Evolutionary conservation across 2,888 invertebrate genomes (phyloP).

Genomic region (Adelphocoris suturalis): DNA sequence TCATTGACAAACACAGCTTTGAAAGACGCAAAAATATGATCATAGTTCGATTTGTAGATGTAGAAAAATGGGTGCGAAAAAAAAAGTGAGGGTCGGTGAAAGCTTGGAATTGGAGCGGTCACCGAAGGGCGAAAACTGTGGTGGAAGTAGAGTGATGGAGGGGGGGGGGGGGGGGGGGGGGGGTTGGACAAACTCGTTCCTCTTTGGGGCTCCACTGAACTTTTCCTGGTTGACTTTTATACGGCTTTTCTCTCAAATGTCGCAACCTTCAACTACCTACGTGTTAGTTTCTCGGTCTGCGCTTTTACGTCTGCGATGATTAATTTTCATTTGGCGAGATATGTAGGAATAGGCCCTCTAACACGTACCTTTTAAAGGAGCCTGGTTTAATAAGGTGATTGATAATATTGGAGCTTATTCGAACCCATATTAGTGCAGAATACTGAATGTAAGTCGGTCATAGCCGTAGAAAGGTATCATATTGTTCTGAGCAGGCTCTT

Average conservation of each 20-base stretch:
- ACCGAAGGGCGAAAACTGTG: neutral
- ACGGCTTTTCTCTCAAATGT: constrained; percentile 64
- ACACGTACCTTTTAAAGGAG: no score
- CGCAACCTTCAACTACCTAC: constrained; percentile 61
- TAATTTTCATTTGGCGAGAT: neutral
- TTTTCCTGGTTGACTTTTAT: constrained; percentile 66
- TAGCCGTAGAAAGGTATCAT: no score
- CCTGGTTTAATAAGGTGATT: no score
- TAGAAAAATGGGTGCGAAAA: constrained; percentile 15
- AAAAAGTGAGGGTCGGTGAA: neutral
- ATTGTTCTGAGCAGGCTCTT: no score
- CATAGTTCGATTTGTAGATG: constrained; percentile 35
- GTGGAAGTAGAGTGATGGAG: no score
- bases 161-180: constrained; percentile 10
- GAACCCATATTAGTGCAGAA: no score
- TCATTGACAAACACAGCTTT: constrained; percentile 42
- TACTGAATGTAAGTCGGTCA: no score
- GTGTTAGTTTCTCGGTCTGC: constrained; percentile 62
- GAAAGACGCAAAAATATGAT: constrained; percentile 24
- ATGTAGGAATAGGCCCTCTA: no score
- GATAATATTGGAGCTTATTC: no score
- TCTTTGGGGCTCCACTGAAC: constrained; percentile 49
- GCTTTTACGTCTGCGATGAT: neutral
- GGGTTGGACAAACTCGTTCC: constrained; percentile 53
- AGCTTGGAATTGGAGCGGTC: constrained; percentile 24